Evolutionary conservation across 2,888 invertebrate species (phyloP).

Genomic region (Tenthredo mesomela): DNA sequence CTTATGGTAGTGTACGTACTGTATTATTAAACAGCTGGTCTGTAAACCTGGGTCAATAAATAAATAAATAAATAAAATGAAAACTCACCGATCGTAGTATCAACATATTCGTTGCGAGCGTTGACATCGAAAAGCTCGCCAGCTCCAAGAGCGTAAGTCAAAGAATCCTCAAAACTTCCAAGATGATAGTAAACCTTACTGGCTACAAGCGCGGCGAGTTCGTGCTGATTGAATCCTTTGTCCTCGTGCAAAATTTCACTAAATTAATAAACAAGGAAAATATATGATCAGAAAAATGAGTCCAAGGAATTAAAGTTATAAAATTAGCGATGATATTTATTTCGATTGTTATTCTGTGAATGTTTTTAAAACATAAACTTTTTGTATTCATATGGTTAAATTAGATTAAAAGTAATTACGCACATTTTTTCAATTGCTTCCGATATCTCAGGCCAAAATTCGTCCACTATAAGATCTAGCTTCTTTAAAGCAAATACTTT

Average conservation of each 20-base stretch:
- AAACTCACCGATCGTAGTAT: constrained; percentile 90
- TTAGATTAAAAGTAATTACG: constrained; percentile 65
- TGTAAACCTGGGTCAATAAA: no score
- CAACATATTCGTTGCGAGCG: constrained; percentile 96
- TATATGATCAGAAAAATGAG: not conserved
- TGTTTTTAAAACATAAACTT: not conserved
- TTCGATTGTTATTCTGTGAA: not conserved
- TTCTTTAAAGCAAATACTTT: constrained; percentile 96
- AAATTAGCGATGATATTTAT: not conserved
- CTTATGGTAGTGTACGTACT: no score
- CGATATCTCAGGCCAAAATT: constrained; percentile 99
- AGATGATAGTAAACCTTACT: constrained; percentile 99
- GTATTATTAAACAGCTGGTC: no score
- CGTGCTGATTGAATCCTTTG: constrained; percentile 91
- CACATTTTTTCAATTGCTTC: constrained; percentile 98
- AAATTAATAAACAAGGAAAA: constrained; percentile 24
- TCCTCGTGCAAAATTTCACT: constrained; percentile 98
- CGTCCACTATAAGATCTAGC: constrained; percentile 95
- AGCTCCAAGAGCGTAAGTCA: constrained; percentile 98
- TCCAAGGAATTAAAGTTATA: not conserved
- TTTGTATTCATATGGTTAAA: constrained; percentile 15
- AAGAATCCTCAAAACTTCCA: constrained; percentile 97
- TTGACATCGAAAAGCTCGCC: constrained; percentile 97
- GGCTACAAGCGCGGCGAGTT: constrained; percentile 97
- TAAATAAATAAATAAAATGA: no score